Conservation (phyloP, 2,113 vertebrate species). For the Aphyosemion australe region DNA sequence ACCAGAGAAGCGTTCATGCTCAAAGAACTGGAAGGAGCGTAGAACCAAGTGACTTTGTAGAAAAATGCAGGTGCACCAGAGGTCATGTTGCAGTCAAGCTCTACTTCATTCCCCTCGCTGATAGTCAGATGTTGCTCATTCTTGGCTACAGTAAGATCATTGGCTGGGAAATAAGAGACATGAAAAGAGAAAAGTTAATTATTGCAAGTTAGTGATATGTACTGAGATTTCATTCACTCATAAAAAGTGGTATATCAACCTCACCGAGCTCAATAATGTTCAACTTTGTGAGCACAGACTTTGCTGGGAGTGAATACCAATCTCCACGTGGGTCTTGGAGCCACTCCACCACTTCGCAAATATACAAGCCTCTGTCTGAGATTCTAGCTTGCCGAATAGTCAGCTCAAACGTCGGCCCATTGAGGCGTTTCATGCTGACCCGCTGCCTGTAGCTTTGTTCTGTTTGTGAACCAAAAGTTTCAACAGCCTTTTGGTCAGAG, state of each 20-base stretch:
- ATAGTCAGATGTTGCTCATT: background rate
- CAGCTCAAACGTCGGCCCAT: conserved; percentile 65
- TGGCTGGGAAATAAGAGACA: conserved; percentile 35
- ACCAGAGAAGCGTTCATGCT: conserved; percentile 17
- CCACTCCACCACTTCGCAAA: conserved; percentile 77
- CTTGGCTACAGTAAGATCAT: conserved; percentile 45
- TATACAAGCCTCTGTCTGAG: conserved; percentile 70
- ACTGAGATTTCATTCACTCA: no score
- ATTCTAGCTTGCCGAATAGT: conserved; percentile 49
- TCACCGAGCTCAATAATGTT: conserved; percentile 61
- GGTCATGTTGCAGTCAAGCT: conserved; percentile 61
- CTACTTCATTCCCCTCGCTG: conserved; percentile 41
- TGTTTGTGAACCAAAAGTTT: conserved; percentile 36
- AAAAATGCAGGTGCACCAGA: conserved; percentile 32
- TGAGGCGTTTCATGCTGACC: conserved; percentile 51
- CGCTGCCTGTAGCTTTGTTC: conserved; percentile 29
- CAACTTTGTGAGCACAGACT: conserved; percentile 28
- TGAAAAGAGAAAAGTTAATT: background rate
- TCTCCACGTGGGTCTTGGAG: conserved; percentile 67
- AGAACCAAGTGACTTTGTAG: conserved; percentile 69
- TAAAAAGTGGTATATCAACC: background rate
- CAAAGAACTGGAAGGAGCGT: background rate
- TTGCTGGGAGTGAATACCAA: conserved; percentile 66
- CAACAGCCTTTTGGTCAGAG: conserved; percentile 54
- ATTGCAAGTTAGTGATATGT: background rate